These are phyloP conservation scores for Aphelenchoides fujianensis DNA, from an alignment of 1,140 invertebrate species.

Conservation along the genomic window DNA sequence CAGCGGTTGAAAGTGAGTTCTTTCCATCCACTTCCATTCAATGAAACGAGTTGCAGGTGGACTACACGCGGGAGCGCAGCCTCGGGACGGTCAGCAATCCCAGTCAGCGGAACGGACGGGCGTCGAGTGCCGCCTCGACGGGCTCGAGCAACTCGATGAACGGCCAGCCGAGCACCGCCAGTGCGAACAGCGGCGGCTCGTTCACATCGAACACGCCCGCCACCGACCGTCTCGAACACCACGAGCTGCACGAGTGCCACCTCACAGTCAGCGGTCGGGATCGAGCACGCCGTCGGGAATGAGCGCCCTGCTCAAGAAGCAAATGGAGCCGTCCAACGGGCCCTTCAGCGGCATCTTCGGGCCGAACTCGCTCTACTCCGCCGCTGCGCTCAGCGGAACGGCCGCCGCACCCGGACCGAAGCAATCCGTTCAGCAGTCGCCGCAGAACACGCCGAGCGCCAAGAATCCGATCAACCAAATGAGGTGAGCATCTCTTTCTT, in stretches of 20 bases:
- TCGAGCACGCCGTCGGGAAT: neutral
- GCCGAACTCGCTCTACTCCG: neutral
- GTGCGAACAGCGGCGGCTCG: too few relatives aligned
- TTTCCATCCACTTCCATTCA: conserved; percentile 11
- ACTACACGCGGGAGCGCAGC: conserved; percentile 43
- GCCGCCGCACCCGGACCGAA: neutral
- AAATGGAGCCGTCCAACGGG: neutral
- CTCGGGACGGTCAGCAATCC: conserved; percentile 13
- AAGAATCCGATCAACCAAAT: conserved; percentile 5
- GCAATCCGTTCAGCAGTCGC: neutral
- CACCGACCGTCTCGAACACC: too few relatives aligned
- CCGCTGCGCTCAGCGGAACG: conserved; percentile 4
- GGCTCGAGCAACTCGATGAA: conserved; percentile 16
- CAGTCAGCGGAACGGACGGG: conserved; percentile 14
- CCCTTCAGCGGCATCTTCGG: conserved; percentile 15
- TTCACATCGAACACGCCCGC: too few relatives aligned
- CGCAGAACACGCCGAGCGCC: neutral
- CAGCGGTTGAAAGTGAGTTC: conserved; percentile 57
- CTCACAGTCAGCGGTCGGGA: too few relatives aligned
- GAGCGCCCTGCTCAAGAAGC: conserved; percentile 9
- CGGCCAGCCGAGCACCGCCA: neutral
- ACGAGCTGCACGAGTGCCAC: too few relatives aligned
- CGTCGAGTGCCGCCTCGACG: conserved; percentile 12
- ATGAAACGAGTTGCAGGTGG: conserved; percentile 41
- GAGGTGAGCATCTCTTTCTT: conserved; percentile 9